Conservation (phyloP, 2,113 vertebrate species). For the Gymnobelideus leadbeateri region DNA sequence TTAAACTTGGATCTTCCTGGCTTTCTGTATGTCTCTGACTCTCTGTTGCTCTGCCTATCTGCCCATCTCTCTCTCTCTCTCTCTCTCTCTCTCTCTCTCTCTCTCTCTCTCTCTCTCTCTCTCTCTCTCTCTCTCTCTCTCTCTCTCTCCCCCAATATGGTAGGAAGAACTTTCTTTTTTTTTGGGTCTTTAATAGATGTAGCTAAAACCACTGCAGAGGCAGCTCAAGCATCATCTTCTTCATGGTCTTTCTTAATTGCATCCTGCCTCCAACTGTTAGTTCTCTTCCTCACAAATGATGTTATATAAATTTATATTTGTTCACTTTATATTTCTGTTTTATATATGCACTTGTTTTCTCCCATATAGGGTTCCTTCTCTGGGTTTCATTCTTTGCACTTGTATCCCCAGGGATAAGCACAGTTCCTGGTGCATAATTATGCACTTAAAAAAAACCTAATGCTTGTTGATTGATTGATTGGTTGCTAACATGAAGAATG, state of each 20-base stretch:
- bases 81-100: too few relatives aligned
- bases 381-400: not conserved
- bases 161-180: not conserved
- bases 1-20: too few relatives aligned
- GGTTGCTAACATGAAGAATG: not conserved
- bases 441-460: not conserved
- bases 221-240: not conserved
- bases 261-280: not conserved
- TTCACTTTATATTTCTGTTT: not conserved
- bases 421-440: not conserved
- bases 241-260: not conserved
- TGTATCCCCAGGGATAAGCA: not conserved
- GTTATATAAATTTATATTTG: not conserved
- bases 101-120: too few relatives aligned
- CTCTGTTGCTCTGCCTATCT: too few relatives aligned
- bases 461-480: not conserved
- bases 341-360: not conserved
- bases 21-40: too few relatives aligned
- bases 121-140: too few relatives aligned
- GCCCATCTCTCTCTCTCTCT: not conserved
- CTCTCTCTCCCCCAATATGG: not conserved
- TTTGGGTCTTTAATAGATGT: not conserved
- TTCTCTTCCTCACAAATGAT: not conserved
- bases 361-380: not conserved
- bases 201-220: not conserved